These are phyloP conservation scores for Brachirus orientalis DNA, from an alignment of 2,113 vertebrate species.

Conservation along the genomic window DNA sequence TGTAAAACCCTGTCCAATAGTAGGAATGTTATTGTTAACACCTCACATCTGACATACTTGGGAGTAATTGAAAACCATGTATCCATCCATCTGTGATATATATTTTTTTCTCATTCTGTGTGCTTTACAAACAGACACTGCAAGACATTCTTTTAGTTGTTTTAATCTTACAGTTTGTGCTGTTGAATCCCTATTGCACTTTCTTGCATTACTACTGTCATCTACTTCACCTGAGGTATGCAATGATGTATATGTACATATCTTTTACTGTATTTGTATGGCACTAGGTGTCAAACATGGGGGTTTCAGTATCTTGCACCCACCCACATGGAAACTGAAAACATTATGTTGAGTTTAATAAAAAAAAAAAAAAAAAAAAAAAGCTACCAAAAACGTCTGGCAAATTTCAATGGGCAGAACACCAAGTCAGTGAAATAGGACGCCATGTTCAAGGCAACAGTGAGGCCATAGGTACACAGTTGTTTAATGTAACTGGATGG, in stretches of 20 bases:
- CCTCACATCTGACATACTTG: conserved; percentile 28
- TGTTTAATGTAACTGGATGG: background rate
- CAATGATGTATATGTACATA: background rate
- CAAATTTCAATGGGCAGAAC: background rate
- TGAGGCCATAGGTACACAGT: background rate
- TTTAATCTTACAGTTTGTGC: background rate
- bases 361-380: background rate
- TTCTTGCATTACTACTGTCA: too few species aligned
- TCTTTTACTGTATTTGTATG: background rate
- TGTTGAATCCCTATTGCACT: background rate
- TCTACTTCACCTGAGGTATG: too few species aligned
- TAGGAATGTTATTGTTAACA: conserved; percentile 37
- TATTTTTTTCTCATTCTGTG: background rate
- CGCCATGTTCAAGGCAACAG: conserved; percentile 10
- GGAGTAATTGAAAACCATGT: too few species aligned
- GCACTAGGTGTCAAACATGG: background rate
- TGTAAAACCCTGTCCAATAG: conserved; percentile 45
- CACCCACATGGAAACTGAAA: background rate
- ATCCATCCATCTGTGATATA: too few species aligned
- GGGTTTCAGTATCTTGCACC: conserved; percentile 4
- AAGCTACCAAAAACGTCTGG: too few species aligned
- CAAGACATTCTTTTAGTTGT: background rate
- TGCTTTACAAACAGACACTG: background rate
- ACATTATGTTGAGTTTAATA: background rate
- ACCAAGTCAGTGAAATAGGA: conserved; percentile 4